Base-by-base conservation (phyloP, 2,113 vertebrate species). In the Lynx canadensis region DNA sequence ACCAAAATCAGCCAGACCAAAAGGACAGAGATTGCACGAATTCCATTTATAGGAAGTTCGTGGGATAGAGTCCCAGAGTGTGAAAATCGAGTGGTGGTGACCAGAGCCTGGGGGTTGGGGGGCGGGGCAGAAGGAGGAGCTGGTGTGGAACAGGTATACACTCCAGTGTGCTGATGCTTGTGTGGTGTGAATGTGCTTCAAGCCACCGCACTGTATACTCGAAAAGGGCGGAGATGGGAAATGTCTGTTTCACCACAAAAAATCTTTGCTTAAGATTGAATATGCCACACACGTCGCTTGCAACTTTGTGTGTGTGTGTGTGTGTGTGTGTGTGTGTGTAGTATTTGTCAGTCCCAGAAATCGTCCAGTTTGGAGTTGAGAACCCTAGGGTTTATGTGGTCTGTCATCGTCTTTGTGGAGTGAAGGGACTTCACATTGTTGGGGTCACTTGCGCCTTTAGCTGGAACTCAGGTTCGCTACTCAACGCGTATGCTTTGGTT, bases 61-160 rank as follows among this genome's bases (percentile, higher is more conserved):
- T 23, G 65, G 31, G 29, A 16, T 23, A 29, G 33, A 45, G 48
- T 5, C 63, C 3, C 8, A 21, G 80, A 73, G 27, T 33, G 2
- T 4, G 29, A 33, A 66, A 45, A 14, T 21, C 2, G 38, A 7
- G 6, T 23, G 1, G 63, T n/a, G 41, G 19, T 27, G 16, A 23
- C 88, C 45, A 31, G 69, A n/a, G 45, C 5, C 21, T 9, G 71
- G 7, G 41, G 9, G 5, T 13, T 45, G 1, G 19, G 14, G 14
- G 36, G 52, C 6, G 5, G 5, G 57, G 7, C 57, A 9, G 45
- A 11, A 31, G 7, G 82, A 31, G 8, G 29, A 57, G 14, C 23
- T 31, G 3, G 4, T 8, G 8, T 38, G 65, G 18, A 27, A 19
- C 48, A 2, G 36, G 4, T 13, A 1, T 1, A n/a, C 10, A 36